Evolutionary conservation across 2,113 vertebrate species (phyloP).

Genomic region (Nesoenas mayeri): DNA sequence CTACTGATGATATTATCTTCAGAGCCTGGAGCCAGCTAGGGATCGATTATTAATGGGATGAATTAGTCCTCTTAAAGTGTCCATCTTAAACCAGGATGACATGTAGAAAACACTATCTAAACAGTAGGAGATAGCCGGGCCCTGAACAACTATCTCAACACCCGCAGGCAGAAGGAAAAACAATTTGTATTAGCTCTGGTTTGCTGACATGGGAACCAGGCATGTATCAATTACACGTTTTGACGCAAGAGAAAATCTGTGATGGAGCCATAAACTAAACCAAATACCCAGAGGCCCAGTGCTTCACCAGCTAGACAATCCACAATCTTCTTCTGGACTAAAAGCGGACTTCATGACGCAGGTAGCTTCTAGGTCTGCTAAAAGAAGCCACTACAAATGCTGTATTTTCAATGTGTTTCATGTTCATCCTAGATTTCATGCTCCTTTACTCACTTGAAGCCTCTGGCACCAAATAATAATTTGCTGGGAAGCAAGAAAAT

Average conservation of each 20-base stretch:
- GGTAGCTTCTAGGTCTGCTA: background rate
- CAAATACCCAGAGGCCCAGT: background rate
- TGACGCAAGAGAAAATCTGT: background rate
- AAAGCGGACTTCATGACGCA: background rate
- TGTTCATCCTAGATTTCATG: background rate
- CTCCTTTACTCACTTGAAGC: constrained; percentile 18
- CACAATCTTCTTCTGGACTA: background rate
- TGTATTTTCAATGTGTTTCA: background rate
- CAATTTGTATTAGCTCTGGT: background rate
- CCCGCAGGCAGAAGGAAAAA: background rate
- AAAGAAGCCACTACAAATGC: background rate
- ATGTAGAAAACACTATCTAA: background rate
- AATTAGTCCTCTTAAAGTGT: background rate
- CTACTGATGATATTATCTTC: background rate
- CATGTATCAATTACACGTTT: background rate
- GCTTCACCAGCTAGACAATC: background rate
- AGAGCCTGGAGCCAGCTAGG: background rate
- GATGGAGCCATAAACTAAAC: background rate
- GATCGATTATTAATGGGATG: constrained; percentile 24
- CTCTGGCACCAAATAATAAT: constrained; percentile 11
- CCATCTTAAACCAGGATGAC: background rate
- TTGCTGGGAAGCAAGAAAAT: background rate
- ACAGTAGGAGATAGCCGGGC: background rate
- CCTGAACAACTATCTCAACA: background rate
- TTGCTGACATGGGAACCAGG: background rate